Evolutionary conservation across 92 coral and sea anemone species (phyloP).

Genomic region (Pocillopora grandis): DNA sequence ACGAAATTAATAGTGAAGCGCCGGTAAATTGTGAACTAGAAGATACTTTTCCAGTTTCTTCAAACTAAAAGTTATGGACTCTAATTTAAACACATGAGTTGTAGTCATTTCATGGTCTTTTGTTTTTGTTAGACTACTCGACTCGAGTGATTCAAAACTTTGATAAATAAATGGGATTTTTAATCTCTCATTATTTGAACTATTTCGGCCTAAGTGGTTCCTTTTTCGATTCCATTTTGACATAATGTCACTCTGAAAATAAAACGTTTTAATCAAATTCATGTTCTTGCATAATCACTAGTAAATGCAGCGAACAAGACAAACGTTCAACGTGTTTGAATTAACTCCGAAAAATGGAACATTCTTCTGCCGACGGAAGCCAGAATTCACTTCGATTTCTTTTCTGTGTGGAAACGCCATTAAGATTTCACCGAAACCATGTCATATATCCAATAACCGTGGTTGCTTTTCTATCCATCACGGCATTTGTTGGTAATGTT

Average conservation of each 20-base stretch:
- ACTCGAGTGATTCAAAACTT: neutral
- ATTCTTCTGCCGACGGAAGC: too few relatives aligned
- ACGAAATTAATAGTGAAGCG: too few relatives aligned
- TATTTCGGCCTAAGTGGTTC: neutral
- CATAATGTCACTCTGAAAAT: neutral
- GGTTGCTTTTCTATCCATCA: conserved; percentile 11
- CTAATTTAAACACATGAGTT: too few relatives aligned
- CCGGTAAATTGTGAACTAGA: too few relatives aligned
- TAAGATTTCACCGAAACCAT: neutral
- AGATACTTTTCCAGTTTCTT: too few relatives aligned
- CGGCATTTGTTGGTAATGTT: conserved; percentile 11
- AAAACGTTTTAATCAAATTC: too few relatives aligned
- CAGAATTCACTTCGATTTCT: neutral
- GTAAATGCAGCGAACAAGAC: too few relatives aligned
- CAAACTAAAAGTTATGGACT: too few relatives aligned
- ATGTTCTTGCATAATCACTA: too few relatives aligned
- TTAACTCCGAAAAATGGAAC: neutral
- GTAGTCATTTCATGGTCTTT: too few relatives aligned
- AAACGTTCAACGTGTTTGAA: too few relatives aligned
- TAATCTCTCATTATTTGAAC: too few relatives aligned
- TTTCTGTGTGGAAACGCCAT: neutral
- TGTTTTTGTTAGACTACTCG: neutral
- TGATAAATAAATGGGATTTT: neutral
- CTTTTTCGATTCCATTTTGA: neutral
- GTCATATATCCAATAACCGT: neutral